Percentiles rank a stretch among this genome's conserved stretches.
These are phyloP conservation scores for Ctenodactylus gundi DNA, from an alignment of 2,113 vertebrate genomes.

Conservation along the genomic window DNA sequence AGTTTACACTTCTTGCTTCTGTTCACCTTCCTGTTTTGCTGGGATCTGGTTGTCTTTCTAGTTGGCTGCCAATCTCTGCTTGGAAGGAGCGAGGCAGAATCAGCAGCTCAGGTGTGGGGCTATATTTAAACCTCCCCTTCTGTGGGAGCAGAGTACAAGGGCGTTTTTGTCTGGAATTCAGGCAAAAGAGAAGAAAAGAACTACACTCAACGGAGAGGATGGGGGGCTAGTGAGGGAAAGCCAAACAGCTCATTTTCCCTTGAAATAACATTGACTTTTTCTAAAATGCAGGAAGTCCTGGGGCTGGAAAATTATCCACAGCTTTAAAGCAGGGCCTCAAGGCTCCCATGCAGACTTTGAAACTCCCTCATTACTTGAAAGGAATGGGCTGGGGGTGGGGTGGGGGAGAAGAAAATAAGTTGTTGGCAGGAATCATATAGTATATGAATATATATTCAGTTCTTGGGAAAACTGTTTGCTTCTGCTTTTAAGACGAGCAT, in stretches of 20 bases:
- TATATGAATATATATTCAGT: neutral
- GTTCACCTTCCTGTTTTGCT: conserved; percentile 65
- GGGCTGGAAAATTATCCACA: conserved; percentile 71
- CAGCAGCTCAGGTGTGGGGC: conserved; percentile 75
- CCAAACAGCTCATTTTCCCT: conserved; percentile 71
- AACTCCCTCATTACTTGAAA: conserved; percentile 20
- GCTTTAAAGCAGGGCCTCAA: conserved; percentile 56
- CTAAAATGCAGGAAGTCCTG: conserved; percentile 68
- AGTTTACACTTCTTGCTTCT: conserved; percentile 57
- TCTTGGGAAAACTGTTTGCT: conserved; percentile 56
- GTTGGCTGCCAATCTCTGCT: conserved; percentile 65
- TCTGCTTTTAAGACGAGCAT: conserved; percentile 18
- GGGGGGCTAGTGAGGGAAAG: conserved; percentile 46
- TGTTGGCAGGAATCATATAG: conserved; percentile 4
- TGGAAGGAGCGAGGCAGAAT: conserved; percentile 67
- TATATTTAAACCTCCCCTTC: conserved; percentile 78
- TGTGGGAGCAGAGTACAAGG: conserved; percentile 71
- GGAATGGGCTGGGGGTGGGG: neutral
- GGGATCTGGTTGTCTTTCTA: conserved; percentile 48
- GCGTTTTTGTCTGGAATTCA: conserved; percentile 69
- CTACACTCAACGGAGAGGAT: conserved; percentile 44
- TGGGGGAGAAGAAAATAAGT: conserved; percentile 34
- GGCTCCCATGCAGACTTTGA: conserved; percentile 50
- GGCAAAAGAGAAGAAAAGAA: conserved; percentile 68
- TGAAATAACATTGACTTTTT: conserved; percentile 80